These are phyloP conservation scores for Belonocnema kinseyi DNA, from an alignment of 1,140 invertebrate species.

Conservation along the genomic window DNA sequence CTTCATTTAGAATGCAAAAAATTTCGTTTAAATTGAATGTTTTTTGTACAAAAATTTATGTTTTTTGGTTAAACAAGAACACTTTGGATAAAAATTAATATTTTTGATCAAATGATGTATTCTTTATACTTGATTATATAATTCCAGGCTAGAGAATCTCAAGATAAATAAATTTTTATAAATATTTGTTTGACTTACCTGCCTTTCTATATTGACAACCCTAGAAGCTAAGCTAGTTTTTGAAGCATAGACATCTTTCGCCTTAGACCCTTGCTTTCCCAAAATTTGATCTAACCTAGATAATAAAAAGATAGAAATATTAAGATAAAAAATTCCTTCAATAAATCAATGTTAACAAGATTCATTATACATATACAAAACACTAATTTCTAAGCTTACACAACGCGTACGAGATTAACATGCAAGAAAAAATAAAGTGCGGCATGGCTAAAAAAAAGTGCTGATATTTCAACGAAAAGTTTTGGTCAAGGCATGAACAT, in stretches of 20 bases:
- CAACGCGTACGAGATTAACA: constrained; percentile 13
- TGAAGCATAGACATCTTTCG: constrained; percentile 94
- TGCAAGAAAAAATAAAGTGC: constrained; percentile 25
- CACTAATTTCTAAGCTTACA: neutral
- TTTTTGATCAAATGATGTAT: too few species aligned
- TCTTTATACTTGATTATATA: too few species aligned
- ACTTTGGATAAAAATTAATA: too few species aligned
- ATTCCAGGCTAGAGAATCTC: too few species aligned
- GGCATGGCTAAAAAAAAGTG: constrained; percentile 2
- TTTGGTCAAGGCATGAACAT: neutral
- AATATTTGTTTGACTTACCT: constrained; percentile 79
- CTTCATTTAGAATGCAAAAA: too few species aligned
- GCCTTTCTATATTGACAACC: constrained; percentile 96
- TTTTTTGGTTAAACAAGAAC: too few species aligned
- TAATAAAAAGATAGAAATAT: neutral
- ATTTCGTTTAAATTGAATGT: too few species aligned
- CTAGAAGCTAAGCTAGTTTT: constrained; percentile 94
- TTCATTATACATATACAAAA: neutral
- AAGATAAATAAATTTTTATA: neutral
- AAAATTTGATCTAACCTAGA: constrained; percentile 94
- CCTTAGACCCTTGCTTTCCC: constrained; percentile 94
- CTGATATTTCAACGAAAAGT: constrained; percentile 5
- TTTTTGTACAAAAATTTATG: too few species aligned
- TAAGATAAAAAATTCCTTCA: constrained; percentile 20
- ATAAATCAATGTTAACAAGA: neutral